phyloP scores from a whole-genome alignment of 1,140 invertebrate genomes.

The Sminthurinus signatus region DNA sequence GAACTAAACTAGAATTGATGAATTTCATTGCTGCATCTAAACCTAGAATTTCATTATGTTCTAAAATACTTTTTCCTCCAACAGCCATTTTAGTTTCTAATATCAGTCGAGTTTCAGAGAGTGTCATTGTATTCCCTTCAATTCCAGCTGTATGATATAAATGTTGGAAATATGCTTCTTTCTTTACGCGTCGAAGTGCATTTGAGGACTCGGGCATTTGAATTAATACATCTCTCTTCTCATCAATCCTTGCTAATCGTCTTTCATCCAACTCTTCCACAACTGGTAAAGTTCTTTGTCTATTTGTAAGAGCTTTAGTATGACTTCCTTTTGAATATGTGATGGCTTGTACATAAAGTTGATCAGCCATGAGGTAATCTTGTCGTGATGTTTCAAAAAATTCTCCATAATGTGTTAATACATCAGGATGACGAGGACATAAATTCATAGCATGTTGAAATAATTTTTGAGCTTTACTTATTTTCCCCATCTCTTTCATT shows the following conservation, averaged over 20 bases:
- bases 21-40: conserved; percentile 92
- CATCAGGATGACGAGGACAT: conserved; percentile 82
- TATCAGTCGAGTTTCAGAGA: conserved; percentile 85
- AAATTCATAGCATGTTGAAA: conserved; percentile 55
- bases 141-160: conserved; percentile 97
- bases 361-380: conserved; percentile 83
- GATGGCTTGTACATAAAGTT: conserved; percentile 76
- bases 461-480: conserved; percentile 25
- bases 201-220: conserved; percentile 70
- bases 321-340: conserved; percentile 76
- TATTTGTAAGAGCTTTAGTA: conserved; percentile 67
- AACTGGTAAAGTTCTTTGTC: conserved; percentile 72
- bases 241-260: conserved; percentile 72
- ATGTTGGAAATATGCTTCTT: conserved; percentile 90
- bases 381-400: conserved; percentile 80
- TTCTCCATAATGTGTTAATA: conserved; percentile 87
- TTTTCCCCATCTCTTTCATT: conserved; percentile 27
- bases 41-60: conserved; percentile 94
- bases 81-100: conserved; percentile 89
- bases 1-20: conserved; percentile 72
- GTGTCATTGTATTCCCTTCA: conserved; percentile 93
- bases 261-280: conserved; percentile 84
- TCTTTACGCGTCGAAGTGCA: conserved; percentile 78
- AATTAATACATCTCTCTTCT: conserved; percentile 72
- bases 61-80: conserved; percentile 87